Percentiles rank a stretch among this genome's conserved stretches.
Evolutionary conservation across 1,140 invertebrate genomes (phyloP).

Genomic region (Lanistes nyassanus): DNA sequence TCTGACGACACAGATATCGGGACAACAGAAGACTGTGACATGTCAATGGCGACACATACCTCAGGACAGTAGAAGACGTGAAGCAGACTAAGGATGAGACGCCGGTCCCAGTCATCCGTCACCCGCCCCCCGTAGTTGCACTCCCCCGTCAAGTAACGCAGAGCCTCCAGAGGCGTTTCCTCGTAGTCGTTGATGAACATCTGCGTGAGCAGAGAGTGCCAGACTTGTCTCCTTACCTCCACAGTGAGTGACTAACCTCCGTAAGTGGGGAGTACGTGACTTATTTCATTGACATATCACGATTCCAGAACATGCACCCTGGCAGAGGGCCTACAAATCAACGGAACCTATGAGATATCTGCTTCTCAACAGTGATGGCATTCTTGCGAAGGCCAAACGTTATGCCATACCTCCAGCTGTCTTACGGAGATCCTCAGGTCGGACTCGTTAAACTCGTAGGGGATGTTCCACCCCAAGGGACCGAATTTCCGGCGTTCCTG

Average conservation of each 20-base stretch:
- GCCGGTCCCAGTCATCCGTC: conserved; percentile 64
- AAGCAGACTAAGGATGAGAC: conserved; percentile 63
- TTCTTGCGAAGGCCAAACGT: background rate
- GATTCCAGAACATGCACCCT: background rate
- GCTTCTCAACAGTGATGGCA: background rate
- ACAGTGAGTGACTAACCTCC: conserved; percentile 8
- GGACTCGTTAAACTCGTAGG: conserved; percentile 68
- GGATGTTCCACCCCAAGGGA: conserved; percentile 67
- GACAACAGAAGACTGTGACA: background rate
- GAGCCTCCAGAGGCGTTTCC: conserved; percentile 61
- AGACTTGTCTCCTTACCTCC: too few species aligned
- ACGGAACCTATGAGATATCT: too few species aligned
- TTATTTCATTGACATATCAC: background rate
- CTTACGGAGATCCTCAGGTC: conserved; percentile 66
- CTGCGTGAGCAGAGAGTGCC: conserved; percentile 44
- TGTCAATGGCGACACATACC: conserved; percentile 32
- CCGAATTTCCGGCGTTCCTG: conserved; percentile 67
- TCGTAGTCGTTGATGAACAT: conserved; percentile 68
- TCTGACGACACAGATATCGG: conserved; percentile 35
- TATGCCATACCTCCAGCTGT: conserved; percentile 71
- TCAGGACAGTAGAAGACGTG: conserved; percentile 57
- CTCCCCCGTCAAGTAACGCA: conserved; percentile 65
- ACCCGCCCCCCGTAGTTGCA: conserved; percentile 68
- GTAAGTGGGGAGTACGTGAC: background rate
- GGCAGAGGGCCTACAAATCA: background rate